Evolutionary conservation across 2,113 vertebrate genomes (phyloP).

Genomic region (Candoia aspera): DNA sequence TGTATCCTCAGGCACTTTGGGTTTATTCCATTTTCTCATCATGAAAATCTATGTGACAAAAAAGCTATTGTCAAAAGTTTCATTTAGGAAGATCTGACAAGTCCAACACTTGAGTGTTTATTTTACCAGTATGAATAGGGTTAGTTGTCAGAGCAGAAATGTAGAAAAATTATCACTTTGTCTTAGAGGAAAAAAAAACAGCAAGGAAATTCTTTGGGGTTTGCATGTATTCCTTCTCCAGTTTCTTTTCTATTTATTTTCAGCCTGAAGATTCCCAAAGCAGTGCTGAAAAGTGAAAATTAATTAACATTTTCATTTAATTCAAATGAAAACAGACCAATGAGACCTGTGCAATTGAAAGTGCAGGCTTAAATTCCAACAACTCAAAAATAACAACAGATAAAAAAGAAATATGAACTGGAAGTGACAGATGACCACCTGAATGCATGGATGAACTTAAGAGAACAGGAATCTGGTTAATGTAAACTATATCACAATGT

Average conservation of each 20-base stretch:
- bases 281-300: conserved; percentile 27
- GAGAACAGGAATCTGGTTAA: conserved; percentile 50
- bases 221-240: neutral
- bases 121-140: conserved; percentile 31
- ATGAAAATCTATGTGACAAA: conserved; percentile 16
- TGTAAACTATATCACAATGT: conserved; percentile 51
- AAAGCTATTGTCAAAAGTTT: conserved; percentile 1
- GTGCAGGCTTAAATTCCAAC: neutral
- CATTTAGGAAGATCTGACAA: conserved; percentile 6
- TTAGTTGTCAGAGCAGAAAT: neutral
- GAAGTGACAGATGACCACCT: neutral
- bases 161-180: neutral
- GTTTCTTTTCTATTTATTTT: neutral
- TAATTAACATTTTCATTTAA: neutral
- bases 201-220: neutral
- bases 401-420: neutral
- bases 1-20: conserved; percentile 15
- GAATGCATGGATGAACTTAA: neutral
- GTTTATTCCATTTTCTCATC: conserved; percentile 24
- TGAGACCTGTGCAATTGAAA: neutral
- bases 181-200: neutral
- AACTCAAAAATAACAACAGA: neutral
- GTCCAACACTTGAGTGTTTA: neutral
- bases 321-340: neutral
- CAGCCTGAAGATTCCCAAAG: neutral